phyloP scores from a whole-genome alignment of 1,140 invertebrate genomes.

The Papilio aristodemus region DNA sequence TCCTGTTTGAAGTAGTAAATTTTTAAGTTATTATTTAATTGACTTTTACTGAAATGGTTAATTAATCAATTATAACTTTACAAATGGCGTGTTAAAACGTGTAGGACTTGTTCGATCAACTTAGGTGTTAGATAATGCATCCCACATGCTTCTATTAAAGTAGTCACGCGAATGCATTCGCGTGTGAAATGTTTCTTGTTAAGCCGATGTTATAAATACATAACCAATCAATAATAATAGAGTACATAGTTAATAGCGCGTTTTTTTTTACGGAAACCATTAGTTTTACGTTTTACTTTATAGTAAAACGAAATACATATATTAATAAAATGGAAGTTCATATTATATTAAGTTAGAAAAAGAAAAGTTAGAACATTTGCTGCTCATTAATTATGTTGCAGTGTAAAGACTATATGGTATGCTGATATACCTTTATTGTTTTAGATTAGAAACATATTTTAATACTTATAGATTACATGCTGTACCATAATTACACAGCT shows the following conservation, averaged over 20 bases:
- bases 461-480: not conserved
- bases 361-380: no score
- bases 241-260: not conserved
- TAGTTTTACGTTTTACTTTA: not conserved
- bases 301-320: not conserved
- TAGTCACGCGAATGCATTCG: constrained; percentile 28
- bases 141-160: constrained; percentile 23
- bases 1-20: not conserved
- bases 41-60: constrained; percentile 4
- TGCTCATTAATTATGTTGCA: no score
- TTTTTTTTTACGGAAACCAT: not conserved
- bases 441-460: no score
- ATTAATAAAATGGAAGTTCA: no score
- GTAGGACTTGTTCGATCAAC: constrained; percentile 8
- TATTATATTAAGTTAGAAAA: no score
- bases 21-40: constrained; percentile 10
- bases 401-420: no score
- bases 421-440: no score
- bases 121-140: constrained; percentile 16
- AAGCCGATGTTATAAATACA: not conserved
- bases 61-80: not conserved
- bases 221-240: constrained; percentile 5
- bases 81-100: constrained; percentile 1
- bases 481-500: not conserved
- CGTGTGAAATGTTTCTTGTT: constrained; percentile 15